A percentile compares a stretch with the other conserved stretches of the same genome.
Evolutionary conservation across 2,888 invertebrate genomes (phyloP).

Genomic region (Plebejus melissa): DNA sequence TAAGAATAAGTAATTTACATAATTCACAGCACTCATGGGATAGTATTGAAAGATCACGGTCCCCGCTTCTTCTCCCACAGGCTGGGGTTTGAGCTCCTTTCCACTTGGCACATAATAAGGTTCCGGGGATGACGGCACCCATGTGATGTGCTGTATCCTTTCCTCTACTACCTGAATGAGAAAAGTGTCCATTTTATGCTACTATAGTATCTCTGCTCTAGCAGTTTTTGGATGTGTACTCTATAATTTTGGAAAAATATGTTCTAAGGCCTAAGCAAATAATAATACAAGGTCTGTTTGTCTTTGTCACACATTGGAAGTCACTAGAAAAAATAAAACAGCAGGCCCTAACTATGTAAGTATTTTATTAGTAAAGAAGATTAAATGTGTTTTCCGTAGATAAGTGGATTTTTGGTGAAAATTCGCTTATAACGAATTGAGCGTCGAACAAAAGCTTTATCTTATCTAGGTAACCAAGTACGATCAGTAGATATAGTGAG

Average conservation of each 20-base stretch:
- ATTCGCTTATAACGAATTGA: neutral
- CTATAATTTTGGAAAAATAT: too few species aligned
- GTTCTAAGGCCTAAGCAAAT: too few species aligned
- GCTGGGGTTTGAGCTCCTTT: slow-evolving; percentile 89
- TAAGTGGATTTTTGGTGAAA: neutral
- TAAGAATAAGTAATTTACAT: slow-evolving; percentile 78
- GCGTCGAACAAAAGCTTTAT: neutral
- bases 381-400: neutral
- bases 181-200: neutral
- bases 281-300: too few species aligned
- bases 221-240: neutral
- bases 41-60: slow-evolving; percentile 90
- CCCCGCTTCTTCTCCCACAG: slow-evolving; percentile 91
- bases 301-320: too few species aligned
- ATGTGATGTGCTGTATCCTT: slow-evolving; percentile 87
- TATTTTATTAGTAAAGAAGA: too few species aligned
- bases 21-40: slow-evolving; percentile 92
- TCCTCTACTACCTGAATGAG: slow-evolving; percentile 86
- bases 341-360: too few species aligned
- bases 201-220: neutral
- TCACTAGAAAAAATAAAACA: too few species aligned
- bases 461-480: neutral
- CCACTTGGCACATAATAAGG: slow-evolving; percentile 89
- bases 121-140: slow-evolving; percentile 86
- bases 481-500: neutral